Evolutionary conservation across 2,113 vertebrate genomes (phyloP), one percentile per base, ranked within the genome.

Genomic region (Edolisoma coerulescens): DNA sequence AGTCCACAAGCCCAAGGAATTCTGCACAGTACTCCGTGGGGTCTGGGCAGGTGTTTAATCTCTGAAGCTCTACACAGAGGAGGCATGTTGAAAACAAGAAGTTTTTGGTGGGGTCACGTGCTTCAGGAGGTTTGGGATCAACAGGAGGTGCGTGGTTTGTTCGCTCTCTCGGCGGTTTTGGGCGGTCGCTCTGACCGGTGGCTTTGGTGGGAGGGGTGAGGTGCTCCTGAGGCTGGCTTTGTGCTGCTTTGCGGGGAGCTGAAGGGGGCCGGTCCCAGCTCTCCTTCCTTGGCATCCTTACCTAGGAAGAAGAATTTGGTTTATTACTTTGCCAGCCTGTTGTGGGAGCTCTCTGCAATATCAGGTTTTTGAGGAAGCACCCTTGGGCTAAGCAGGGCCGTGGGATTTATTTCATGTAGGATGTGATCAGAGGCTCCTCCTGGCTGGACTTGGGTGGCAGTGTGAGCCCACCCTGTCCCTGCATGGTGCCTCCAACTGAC

Each of bases 31-130:
- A 3, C 50, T 87, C 42, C 30, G 33, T 17, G 49, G 21, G 41
- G 65, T 30, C 54, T 76, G 74, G 77, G 75, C n/a, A 73, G 47
- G 24, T 18, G 60, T 93, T 89, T 94, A 69, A 85, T 83, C 77
- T 87, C 67, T 35, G 13, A 79, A 74, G 20, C 24, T 65, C 53
- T 67, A 1, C 69, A 12, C 32, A 27, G 57, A 80, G 78, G 57
- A 88, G 41, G 49, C 0, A 4, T 50, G 37, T 88, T 60, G 71
- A 94, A 92, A 97, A 88, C 63, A 65, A 35, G 30, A 27, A 59
- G 35, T 1, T 90, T 90, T 74, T 76, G 45, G 75, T 8, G 13
- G 33, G 61, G 15, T 88, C 78, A 76, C 0, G 0, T 67, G 67
- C 23, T 76, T 50, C 8, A 4, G 37, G 74, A 83, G 33, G 21